phyloP scores from a whole-genome alignment of 2,888 invertebrate genomes.

The Catocala fraxini region DNA sequence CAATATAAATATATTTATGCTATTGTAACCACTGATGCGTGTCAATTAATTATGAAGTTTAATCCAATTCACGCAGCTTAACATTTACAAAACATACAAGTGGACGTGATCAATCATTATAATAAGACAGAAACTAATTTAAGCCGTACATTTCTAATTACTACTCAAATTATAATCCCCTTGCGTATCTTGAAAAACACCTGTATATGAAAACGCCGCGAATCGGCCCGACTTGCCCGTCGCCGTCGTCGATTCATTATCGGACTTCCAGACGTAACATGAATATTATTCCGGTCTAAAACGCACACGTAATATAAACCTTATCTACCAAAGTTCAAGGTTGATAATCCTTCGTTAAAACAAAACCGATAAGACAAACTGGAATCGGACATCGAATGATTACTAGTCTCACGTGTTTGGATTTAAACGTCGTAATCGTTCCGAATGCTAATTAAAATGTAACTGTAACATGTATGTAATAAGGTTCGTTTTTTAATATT shows the following conservation, averaged over 20 bases:
- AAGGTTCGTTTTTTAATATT: constrained; percentile 66
- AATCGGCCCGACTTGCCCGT: constrained; percentile 79
- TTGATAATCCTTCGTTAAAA: constrained; percentile 47
- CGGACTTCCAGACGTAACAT: constrained; percentile 76
- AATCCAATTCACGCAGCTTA: no score
- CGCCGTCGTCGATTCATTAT: constrained; percentile 83
- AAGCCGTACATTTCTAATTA: constrained; percentile 37
- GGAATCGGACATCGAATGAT: constrained; percentile 83
- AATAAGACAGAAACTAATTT: constrained; percentile 47
- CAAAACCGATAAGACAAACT: constrained; percentile 73
- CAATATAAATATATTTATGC: no score
- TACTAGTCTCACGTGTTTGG: constrained; percentile 79
- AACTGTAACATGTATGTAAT: constrained; percentile 59
- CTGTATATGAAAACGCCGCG: constrained; percentile 66
- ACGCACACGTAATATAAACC: constrained; percentile 42
- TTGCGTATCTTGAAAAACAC: constrained; percentile 58
- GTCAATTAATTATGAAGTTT: no score
- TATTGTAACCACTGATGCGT: no score
- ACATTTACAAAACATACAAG: constrained; percentile 5
- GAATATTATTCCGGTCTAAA: constrained; percentile 66
- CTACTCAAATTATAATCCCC: constrained; percentile 44
- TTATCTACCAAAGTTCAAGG: constrained; percentile 40
- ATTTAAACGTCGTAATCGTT: constrained; percentile 75
- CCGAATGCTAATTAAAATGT: constrained; percentile 59
- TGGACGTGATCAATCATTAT: constrained; percentile 27